Base-by-base conservation (phyloP, 2,797 vertebrate genomes). In the Botia kubotai region DNA sequence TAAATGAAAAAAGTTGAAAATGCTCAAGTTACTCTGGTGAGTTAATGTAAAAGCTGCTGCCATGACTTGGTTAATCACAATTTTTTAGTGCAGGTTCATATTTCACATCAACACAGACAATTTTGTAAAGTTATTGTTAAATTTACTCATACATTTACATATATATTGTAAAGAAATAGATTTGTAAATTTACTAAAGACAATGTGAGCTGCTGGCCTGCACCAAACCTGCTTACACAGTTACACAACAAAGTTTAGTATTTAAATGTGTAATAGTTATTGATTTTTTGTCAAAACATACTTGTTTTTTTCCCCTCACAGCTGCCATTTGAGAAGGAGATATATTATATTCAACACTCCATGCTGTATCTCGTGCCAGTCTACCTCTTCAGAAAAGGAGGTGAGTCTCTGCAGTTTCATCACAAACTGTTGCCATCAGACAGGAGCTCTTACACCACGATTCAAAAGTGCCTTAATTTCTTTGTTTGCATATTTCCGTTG, bases 261-360 rank as follows among this genome's bases (percentile, higher is more conserved):
- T 23, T 26, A 2, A 12, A 12, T 23, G 5, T 12, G 1, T 21
- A 60, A 5, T 13, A 13, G 57, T 0, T 26, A 11, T 2, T 14
- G n/a, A 14, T 39, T 11, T 17, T 14, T 26, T 46, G 14, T 50
- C 23, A n/a, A 57, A 43, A 21, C 57, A 3, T 73, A 5, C 72
- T 65, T 2, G n/a, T 0, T 65, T 72, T 67, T 1, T 72, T 53
- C 87, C 82, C 70, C 85, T 81, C 68, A 72, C 94, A 99, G 98
- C 95, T 99, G 16, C 98, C 98, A 1, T 98, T 99, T 88, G 98
- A 99, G 90, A 94, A 95, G 86, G 98, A 99, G 91, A 91, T 98
- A 84, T 99, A 99, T 94, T 99, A 99, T 89, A 97, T 99, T 88
- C 98, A 99, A 85, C 98, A 99, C 86, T 95, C 96, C 89, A 97